A percentile compares a stretch with the other conserved stretches of the same genome.
These are phyloP conservation scores for Cacoxenus indagator DNA, from an alignment of 2,888 invertebrate species.

Conservation along the genomic window DNA sequence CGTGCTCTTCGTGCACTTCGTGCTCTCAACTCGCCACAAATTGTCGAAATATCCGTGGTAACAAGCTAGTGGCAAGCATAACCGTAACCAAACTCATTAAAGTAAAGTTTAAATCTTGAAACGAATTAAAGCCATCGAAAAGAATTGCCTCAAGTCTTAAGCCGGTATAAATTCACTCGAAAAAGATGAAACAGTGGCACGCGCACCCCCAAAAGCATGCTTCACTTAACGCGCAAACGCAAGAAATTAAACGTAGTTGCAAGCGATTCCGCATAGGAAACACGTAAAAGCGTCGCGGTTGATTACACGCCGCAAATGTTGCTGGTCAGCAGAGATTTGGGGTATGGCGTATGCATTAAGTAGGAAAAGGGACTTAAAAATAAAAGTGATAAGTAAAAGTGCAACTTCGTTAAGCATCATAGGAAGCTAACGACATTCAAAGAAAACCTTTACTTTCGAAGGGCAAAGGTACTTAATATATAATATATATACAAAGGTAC, in stretches of 20 bases:
- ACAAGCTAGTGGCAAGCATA: neutral
- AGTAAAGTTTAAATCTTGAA: conserved; percentile 1
- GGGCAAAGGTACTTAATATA: too few relatives aligned
- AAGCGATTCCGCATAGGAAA: neutral
- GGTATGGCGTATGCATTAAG: too few relatives aligned
- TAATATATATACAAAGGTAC: too few relatives aligned
- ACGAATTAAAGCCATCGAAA: neutral
- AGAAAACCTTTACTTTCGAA: too few relatives aligned
- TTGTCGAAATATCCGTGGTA: too few relatives aligned
- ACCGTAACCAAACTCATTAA: conserved; percentile 2
- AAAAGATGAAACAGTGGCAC: neutral
- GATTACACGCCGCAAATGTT: conserved; percentile 48
- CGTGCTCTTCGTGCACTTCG: neutral
- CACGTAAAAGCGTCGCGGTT: conserved; percentile 13
- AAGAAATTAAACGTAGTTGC: conserved; percentile 19
- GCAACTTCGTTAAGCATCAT: too few relatives aligned
- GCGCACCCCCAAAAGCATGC: conserved; percentile 1
- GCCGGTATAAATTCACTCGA: neutral
- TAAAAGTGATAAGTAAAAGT: too few relatives aligned
- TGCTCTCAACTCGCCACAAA: neutral
- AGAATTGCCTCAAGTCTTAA: neutral
- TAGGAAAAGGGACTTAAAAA: too few relatives aligned
- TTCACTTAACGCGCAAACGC: conserved; percentile 2
- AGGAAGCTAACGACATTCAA: too few relatives aligned
- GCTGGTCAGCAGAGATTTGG: conserved; percentile 22